These are phyloP conservation scores for Metellina segmentata DNA, from an alignment of 2,888 invertebrate genomes.

Conservation along the genomic window DNA sequence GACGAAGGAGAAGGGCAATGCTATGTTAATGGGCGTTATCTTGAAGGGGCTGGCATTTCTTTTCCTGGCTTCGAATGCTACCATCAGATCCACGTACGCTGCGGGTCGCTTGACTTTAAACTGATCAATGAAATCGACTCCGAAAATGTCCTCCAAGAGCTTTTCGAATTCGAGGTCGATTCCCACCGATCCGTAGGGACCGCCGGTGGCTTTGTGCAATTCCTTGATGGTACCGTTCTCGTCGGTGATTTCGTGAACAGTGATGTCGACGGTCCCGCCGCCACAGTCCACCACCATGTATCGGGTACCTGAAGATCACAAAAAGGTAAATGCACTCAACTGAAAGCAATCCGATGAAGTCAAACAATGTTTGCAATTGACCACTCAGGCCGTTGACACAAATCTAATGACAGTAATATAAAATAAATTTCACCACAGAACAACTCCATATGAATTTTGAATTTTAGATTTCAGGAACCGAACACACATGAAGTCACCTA, in stretches of 20 bases:
- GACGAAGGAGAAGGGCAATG: conserved; percentile 84
- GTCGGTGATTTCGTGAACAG: conserved; percentile 83
- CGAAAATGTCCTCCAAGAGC: conserved; percentile 82
- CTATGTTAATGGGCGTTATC: conserved; percentile 81
- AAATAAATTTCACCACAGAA: too few relatives aligned
- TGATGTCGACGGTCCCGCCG: conserved; percentile 84
- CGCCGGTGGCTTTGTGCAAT: conserved; percentile 83
- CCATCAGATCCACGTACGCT: conserved; percentile 83
- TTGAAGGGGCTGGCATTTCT: conserved; percentile 82
- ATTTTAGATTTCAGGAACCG: neutral
- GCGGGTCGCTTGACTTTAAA: conserved; percentile 82
- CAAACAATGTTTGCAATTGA: too few relatives aligned
- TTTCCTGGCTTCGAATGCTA: conserved; percentile 84
- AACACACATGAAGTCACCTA: neutral
- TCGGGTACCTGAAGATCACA: conserved; percentile 81
- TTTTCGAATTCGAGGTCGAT: conserved; percentile 83
- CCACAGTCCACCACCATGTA: conserved; percentile 85
- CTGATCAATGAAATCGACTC: conserved; percentile 82
- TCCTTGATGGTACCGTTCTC: conserved; percentile 82
- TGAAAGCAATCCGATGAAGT: too few relatives aligned
- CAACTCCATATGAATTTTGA: neutral
- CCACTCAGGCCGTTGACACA: too few relatives aligned
- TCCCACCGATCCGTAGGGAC: conserved; percentile 81
- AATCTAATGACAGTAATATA: too few relatives aligned
- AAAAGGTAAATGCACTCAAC: neutral